phyloP scores from a whole-genome alignment of 2,113 vertebrate species.

The Petrocephalus zakoni region DNA sequence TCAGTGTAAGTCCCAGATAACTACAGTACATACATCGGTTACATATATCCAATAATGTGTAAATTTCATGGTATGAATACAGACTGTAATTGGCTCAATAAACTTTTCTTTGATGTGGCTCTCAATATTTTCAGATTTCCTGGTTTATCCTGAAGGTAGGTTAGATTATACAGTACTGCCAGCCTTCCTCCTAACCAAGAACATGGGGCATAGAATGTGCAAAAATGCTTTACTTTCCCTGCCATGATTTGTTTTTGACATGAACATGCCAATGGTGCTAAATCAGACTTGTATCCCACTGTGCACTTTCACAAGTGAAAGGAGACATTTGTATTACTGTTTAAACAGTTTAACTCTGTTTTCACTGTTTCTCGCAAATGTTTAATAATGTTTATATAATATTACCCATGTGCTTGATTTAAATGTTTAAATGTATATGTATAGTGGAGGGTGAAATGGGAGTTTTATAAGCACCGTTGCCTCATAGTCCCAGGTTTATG shows the following conservation, averaged over 20 bases:
- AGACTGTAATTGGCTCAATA: constrained; percentile 11
- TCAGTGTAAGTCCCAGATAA: not conserved
- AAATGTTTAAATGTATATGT: not conserved
- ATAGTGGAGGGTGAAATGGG: not conserved
- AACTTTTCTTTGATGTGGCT: constrained; percentile 17
- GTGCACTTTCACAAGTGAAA: not conserved
- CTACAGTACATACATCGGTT: not conserved
- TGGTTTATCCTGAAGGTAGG: constrained; percentile 3
- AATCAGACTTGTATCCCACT: not conserved
- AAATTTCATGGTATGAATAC: constrained; percentile 14
- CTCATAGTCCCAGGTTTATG: not conserved
- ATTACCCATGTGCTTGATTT: not conserved
- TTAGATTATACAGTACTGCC: constrained; percentile 18
- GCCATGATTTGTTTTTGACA: constrained; percentile 12
- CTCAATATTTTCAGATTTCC: not conserved
- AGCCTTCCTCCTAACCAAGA: not conserved
- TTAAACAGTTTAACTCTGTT: not conserved
- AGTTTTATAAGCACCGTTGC: not conserved
- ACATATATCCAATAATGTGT: constrained; percentile 4
- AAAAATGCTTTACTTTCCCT: not conserved
- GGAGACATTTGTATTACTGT: not conserved
- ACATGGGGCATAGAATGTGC: not conserved
- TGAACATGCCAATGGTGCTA: not conserved
- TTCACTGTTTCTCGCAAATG: not conserved
- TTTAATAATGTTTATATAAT: not conserved